Base-by-base conservation (phyloP, 2,797 vertebrate genomes). In the Buceros bicornis region DNA sequence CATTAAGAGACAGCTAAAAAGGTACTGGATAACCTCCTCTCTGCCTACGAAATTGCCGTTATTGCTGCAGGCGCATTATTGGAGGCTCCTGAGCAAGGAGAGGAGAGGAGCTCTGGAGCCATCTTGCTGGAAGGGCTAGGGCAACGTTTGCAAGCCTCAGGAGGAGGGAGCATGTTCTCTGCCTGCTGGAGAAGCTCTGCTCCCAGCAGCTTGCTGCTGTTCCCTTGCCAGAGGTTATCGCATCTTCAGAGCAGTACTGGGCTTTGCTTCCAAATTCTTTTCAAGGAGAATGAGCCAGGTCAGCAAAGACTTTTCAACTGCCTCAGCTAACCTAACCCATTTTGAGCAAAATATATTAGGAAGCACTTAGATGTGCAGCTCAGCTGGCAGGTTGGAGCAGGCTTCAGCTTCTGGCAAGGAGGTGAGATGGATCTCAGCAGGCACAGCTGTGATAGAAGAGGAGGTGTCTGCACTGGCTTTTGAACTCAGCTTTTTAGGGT, bases 381-480 rank as follows among this genome's bases (percentile, higher is more conserved):
- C 92, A 89, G 94, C 86, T 96, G 95, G 95, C 77, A 6, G 80
- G 58, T 20, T 81, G 80, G 77, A 87, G 88, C 2, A 0, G 57
- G 73, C 80, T 94, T 73, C 17, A 9, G 80, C 78, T 86, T 35
- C 92, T 96, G 96, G 96, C 94, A 87, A 22, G 50, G 73, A 66
- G 92, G 85, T 62, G 88, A 94, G 90, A 82, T 70, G 51, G 72
- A 90, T 90, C 96, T 93, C 96, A 85, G 96, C 95, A 96, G 95
- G 94, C 90, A 69, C 94, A 95, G 94, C 96, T 97, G 95, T 79
- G 90, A n/a, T 84, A 86, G 71, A 62, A 70, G 66, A 90, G 66
- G 31, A 79, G 72, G 70, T 72, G 83, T 73, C 83, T 76, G 1
- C 20, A 4, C 22, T 84, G 40, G 3, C 28, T 31, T 92, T 45